Evolutionary conservation across 2,113 vertebrate species (phyloP).

Genomic region (Heterotilapia buettikoferi): DNA sequence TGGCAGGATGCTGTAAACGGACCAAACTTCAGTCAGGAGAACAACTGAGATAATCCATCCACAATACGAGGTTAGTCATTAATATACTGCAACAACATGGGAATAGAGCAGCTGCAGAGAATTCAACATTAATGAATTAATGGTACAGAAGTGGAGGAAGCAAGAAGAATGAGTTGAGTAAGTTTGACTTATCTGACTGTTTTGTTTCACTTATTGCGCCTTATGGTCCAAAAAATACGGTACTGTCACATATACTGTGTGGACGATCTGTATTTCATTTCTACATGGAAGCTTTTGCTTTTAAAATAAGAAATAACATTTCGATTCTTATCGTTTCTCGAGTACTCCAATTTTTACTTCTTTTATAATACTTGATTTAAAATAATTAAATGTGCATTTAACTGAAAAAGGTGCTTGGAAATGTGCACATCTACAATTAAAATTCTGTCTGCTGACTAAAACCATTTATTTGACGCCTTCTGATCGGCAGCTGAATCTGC

Average conservation of each 20-base stretch:
- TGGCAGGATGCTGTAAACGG: too few relatives aligned
- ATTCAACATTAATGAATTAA: accelerated
- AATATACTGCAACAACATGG: accelerated
- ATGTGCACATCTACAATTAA: not conserved
- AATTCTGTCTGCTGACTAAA: not conserved
- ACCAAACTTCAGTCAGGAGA: not conserved
- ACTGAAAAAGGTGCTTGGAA: not conserved
- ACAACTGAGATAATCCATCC: not conserved
- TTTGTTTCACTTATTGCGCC: not conserved
- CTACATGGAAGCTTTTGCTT: not conserved
- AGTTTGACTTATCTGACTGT: not conserved
- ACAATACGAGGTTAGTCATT: not conserved
- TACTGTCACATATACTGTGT: not conserved
- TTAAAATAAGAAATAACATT: not conserved
- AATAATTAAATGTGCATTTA: not conserved
- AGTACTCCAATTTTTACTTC: not conserved
- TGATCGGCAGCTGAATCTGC: not conserved
- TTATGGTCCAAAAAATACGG: accelerated
- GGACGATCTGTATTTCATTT: not conserved
- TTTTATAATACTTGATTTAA: not conserved
- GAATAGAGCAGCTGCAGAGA: accelerated
- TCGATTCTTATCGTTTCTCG: accelerated
- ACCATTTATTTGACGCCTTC: not conserved
- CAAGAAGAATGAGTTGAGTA: not conserved
- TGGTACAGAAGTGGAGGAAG: accelerated